phyloP scores from a whole-genome alignment of 2,113 vertebrate genomes.

The Aegypius monachus region DNA sequence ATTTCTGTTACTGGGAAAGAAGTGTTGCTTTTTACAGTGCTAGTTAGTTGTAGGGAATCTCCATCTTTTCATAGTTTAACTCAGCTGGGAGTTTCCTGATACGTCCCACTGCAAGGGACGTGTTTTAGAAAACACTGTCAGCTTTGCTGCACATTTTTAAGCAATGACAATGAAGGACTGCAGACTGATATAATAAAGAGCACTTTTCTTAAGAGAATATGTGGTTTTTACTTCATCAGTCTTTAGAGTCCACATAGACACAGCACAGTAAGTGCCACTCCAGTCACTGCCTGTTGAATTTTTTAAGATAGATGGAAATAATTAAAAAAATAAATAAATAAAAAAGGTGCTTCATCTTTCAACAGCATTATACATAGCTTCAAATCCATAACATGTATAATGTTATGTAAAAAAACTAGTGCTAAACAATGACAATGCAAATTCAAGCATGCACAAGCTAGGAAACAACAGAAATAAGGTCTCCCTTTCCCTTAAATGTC shows the following conservation, averaged over 20 bases:
- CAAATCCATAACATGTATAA: not conserved
- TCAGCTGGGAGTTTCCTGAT: not conserved
- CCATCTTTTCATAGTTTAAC: not conserved
- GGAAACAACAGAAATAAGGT: not conserved
- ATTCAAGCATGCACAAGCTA: not conserved
- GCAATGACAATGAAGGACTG: not conserved
- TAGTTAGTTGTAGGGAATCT: not conserved
- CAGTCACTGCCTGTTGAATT: not conserved
- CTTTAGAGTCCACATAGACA: not conserved
- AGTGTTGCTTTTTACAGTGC: not conserved
- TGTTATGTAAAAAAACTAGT: not conserved
- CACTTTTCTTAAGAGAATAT: not conserved
- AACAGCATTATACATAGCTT: not conserved
- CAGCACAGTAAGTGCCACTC: not conserved
- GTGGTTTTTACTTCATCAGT: not conserved
- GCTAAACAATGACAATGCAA: not conserved
- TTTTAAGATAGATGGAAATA: not conserved
- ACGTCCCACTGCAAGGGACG: not conserved
- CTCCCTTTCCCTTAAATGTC: not conserved
- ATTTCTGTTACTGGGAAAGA: not conserved
- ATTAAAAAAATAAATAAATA: not conserved
- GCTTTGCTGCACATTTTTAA: not conserved
- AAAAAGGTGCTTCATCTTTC: not conserved
- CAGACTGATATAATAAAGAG: not conserved
- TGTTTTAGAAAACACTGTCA: not conserved